These are phyloP conservation scores for Sebastes aleutianus DNA, from an alignment of 2,797 vertebrate genomes.

Conservation along the genomic window DNA sequence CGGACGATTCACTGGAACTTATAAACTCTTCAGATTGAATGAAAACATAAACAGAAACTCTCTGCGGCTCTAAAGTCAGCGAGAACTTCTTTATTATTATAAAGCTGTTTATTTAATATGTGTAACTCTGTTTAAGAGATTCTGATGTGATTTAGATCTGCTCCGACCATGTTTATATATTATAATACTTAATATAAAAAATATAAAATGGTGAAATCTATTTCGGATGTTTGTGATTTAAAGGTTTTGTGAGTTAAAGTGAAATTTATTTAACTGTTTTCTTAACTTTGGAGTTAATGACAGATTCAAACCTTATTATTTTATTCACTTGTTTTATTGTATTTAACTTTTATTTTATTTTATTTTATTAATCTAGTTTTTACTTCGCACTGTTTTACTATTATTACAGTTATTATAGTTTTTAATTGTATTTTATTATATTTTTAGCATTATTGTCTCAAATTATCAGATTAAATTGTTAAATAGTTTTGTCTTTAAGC, in stretches of 20 bases:
- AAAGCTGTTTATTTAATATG: neutral
- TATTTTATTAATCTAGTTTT: neutral
- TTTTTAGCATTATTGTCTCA: too few relatives aligned
- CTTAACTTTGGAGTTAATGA: neutral
- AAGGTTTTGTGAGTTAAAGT: neutral
- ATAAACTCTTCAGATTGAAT: fast-evolving
- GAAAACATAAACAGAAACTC: fast-evolving
- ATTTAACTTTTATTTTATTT: neutral
- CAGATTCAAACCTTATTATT: neutral
- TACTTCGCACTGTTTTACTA: neutral
- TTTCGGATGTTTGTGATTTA: neutral
- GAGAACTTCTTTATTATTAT: neutral
- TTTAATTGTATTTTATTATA: too few relatives aligned
- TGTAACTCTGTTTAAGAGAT: neutral
- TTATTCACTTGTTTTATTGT: neutral
- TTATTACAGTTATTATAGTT: too few relatives aligned
- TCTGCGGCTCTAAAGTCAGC: fast-evolving
- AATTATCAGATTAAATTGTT: too few relatives aligned
- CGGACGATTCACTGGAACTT: neutral
- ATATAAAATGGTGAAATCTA: too few relatives aligned
- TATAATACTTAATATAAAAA: too few relatives aligned
- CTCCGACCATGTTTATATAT: too few relatives aligned
- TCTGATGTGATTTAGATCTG: neutral
- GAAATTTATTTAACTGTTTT: neutral
- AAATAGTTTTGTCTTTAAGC: too few relatives aligned